A percentile compares a stretch with the other conserved stretches of the same genome.
Evolutionary conservation across 2,888 invertebrate genomes (phyloP).

Genomic region (Watsonalla binaria): DNA sequence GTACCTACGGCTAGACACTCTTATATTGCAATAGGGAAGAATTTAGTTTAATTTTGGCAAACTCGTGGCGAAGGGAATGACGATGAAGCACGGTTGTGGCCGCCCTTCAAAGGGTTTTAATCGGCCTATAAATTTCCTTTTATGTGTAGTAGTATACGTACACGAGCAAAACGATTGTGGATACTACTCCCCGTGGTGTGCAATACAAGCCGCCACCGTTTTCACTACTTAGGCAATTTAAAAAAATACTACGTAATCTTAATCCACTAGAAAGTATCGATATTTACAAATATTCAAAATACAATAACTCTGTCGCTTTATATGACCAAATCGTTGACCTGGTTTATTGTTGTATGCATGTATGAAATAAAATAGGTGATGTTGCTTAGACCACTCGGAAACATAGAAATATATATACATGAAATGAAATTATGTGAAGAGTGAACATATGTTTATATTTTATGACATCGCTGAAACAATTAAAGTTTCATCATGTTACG

Average conservation of each 20-base stretch:
- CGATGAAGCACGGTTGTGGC: conserved; percentile 55
- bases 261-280: too few relatives aligned
- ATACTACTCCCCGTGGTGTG: conserved; percentile 14
- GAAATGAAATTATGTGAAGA: too few relatives aligned
- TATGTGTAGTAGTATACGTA: conserved; percentile 49
- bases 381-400: too few relatives aligned
- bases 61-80: conserved; percentile 56
- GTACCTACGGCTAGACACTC: background rate
- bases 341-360: too few relatives aligned
- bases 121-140: conserved; percentile 65
- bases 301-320: too few relatives aligned
- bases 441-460: too few relatives aligned
- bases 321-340: too few relatives aligned
- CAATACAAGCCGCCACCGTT: background rate
- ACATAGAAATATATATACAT: too few relatives aligned
- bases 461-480: too few relatives aligned
- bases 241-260: background rate
- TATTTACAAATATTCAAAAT: too few relatives aligned
- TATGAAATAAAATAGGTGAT: too few relatives aligned
- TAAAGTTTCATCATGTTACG: too few relatives aligned
- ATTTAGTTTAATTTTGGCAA: conserved; percentile 40
- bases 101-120: conserved; percentile 58
- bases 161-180: conserved; percentile 32
- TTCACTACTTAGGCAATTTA: background rate
- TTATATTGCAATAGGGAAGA: conserved; percentile 9